Conservation (phyloP, 2,113 vertebrate species). For the Archilochus colubris region DNA sequence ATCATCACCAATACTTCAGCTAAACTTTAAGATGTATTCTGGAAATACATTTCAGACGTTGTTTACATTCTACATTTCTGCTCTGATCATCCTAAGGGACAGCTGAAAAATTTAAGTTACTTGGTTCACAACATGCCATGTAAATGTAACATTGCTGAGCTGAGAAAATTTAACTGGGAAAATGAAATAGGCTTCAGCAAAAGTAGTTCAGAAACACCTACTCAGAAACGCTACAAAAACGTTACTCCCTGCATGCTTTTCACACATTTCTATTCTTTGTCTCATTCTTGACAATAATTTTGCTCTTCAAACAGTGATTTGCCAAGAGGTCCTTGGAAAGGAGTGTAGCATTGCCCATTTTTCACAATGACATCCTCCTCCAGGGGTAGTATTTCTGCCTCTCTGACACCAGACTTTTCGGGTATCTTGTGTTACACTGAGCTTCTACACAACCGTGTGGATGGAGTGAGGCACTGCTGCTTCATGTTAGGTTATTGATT, state of each 20-base stretch:
- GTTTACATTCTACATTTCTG: neutral
- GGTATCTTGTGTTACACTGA: neutral
- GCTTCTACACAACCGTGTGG: neutral
- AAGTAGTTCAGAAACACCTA: neutral
- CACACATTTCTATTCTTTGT: neutral
- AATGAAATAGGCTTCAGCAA: neutral
- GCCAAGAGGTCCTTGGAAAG: neutral
- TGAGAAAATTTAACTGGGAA: neutral
- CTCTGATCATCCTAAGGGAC: neutral
- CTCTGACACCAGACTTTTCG: neutral
- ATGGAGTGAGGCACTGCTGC: neutral
- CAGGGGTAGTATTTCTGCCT: neutral
- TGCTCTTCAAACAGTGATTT: neutral
- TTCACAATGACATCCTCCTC: neutral
- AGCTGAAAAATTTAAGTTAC: neutral
- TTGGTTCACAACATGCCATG: neutral
- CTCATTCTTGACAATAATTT: neutral
- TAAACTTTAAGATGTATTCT: neutral
- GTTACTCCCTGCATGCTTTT: neutral
- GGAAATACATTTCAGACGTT: neutral
- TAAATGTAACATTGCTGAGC: neutral
- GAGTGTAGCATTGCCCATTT: neutral
- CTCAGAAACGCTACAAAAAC: neutral
- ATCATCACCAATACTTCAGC: neutral
- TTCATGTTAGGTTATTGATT: neutral